A percentile compares a stretch with the other conserved stretches of the same genome.
Evolutionary conservation across 2,797 vertebrate species (phyloP).

Genomic region (Podargus strigoides): DNA sequence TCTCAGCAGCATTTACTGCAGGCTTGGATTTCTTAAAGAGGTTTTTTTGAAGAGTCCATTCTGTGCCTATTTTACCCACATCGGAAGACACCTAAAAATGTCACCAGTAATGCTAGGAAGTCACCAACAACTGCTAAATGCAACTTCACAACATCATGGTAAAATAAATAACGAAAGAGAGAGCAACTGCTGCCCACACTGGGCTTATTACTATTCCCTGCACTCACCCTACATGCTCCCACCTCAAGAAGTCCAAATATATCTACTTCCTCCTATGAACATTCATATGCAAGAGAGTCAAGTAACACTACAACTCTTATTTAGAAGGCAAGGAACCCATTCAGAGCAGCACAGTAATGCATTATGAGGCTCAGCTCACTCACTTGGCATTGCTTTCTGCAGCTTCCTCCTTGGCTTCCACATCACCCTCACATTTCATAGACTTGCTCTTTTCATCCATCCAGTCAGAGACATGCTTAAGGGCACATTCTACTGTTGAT

Average conservation of each 20-base stretch:
- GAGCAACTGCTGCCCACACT: neutral
- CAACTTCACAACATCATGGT: neutral
- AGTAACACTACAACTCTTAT: neutral
- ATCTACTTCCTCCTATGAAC: neutral
- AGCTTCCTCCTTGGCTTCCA: slow-evolving; percentile 74
- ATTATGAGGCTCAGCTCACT: slow-evolving; percentile 58
- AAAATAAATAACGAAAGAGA: neutral
- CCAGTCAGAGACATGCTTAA: slow-evolving; percentile 98
- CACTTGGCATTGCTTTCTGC: slow-evolving; percentile 82
- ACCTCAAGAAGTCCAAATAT: slow-evolving; percentile 18
- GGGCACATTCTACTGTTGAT: slow-evolving; percentile 94
- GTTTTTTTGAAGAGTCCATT: no score
- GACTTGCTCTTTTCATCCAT: slow-evolving; percentile 84
- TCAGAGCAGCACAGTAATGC: neutral
- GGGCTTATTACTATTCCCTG: slow-evolving; percentile 11
- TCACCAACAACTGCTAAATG: no score
- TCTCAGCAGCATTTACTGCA: no score
- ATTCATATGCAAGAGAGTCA: neutral
- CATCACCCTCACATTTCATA: slow-evolving; percentile 63
- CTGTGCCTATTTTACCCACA: no score
- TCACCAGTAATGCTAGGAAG: no score
- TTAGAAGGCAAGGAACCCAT: neutral
- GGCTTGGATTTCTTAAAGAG: no score
- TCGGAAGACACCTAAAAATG: no score
- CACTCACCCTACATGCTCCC: neutral